A percentile compares a stretch with the other conserved stretches of the same genome.
Conservation (phyloP, 1,140 invertebrate species). For the Euschistus heros region DNA sequence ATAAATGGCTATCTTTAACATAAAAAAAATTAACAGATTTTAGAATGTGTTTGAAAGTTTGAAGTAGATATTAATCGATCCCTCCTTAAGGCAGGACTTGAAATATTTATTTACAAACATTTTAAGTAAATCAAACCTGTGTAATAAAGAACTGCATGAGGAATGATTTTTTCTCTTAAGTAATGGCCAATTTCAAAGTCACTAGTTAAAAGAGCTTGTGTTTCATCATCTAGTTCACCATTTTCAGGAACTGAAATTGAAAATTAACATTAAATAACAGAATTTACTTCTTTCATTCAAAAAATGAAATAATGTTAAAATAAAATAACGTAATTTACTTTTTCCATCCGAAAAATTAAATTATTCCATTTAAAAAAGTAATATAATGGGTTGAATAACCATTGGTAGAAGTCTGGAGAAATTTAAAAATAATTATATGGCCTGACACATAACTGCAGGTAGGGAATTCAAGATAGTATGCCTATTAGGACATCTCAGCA, state of each 20-base stretch:
- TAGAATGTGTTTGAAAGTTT: background rate
- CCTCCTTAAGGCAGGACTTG: too few relatives aligned
- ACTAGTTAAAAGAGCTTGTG: constrained; percentile 64
- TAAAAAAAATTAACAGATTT: background rate
- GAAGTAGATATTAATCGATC: background rate
- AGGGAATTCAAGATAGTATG: too few relatives aligned
- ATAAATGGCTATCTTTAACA: background rate
- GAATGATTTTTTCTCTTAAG: constrained; percentile 84
- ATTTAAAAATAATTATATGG: too few relatives aligned
- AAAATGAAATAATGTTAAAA: too few relatives aligned
- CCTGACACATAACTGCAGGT: too few relatives aligned
- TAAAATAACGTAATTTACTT: background rate
- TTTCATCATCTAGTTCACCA: constrained; percentile 62
- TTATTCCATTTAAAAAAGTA: too few relatives aligned
- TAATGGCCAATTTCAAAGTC: constrained; percentile 99
- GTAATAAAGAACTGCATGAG: constrained; percentile 84
- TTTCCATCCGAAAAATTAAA: too few relatives aligned
- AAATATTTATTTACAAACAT: too few relatives aligned
- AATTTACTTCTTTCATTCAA: too few relatives aligned
- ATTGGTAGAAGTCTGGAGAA: too few relatives aligned
- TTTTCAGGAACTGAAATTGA: constrained; percentile 45
- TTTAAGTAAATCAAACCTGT: constrained; percentile 51
- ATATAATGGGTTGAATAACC: too few relatives aligned
- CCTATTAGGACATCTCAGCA: too few relatives aligned
- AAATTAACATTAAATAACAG: background rate